A percentile compares a stretch with the other conserved stretches of the same genome.
Evolutionary conservation across 2,797 vertebrate species (phyloP).

Genomic region (Pipistrellus kuhlii): DNA sequence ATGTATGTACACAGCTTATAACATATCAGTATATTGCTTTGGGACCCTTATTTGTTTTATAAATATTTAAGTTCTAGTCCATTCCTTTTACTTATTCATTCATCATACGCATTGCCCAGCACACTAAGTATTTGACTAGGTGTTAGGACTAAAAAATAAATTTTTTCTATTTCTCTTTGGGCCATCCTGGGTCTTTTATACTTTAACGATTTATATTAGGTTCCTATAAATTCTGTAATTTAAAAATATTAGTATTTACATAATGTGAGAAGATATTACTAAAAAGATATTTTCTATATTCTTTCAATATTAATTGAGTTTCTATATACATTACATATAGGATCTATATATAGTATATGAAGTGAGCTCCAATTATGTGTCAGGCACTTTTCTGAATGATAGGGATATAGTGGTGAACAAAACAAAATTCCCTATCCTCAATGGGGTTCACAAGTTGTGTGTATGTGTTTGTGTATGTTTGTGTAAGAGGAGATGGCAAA

Average conservation of each 20-base stretch:
- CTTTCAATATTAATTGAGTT: slow-evolving; percentile 10
- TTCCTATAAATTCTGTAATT: slow-evolving; percentile 30
- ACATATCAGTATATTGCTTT: not conserved
- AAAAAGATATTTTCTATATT: not conserved
- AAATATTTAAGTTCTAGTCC: not conserved
- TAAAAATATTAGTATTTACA: not conserved
- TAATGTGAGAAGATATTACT: not conserved
- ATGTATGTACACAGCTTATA: not conserved
- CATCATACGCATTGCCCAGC: not conserved
- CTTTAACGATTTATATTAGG: not conserved
- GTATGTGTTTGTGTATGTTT: not conserved
- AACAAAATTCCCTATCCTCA: not conserved
- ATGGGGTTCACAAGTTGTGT: not conserved
- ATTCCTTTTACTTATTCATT: not conserved
- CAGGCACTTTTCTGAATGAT: not conserved
- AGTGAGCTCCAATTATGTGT: not conserved
- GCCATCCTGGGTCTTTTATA: not conserved
- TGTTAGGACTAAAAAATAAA: not conserved
- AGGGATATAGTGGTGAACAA: not conserved
- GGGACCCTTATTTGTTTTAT: not conserved
- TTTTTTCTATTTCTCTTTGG: not conserved
- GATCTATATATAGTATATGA: not conserved
- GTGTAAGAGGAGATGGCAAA: not conserved
- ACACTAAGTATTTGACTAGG: not conserved
- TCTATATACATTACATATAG: not conserved